These are phyloP conservation scores for Hippocampus comes DNA, from an alignment of 2,113 vertebrate genomes.

Conservation along the genomic window DNA sequence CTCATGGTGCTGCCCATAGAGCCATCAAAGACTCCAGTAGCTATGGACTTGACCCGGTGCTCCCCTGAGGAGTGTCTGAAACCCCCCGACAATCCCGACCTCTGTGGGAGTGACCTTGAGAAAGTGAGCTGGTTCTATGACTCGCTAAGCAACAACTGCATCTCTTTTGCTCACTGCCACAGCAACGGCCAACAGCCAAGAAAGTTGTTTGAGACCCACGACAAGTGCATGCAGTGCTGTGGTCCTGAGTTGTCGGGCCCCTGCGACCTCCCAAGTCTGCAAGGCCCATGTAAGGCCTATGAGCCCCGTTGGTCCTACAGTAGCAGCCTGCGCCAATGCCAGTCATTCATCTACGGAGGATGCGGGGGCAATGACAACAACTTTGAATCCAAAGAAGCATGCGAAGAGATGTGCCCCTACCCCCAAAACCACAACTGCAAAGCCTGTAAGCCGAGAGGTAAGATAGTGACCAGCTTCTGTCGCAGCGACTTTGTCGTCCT, in stretches of 20 bases:
- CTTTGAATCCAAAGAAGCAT: constrained; percentile 89
- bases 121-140: constrained; percentile 90
- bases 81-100: constrained; percentile 75
- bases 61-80: constrained; percentile 80
- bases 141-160: constrained; percentile 87
- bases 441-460: constrained; percentile 84
- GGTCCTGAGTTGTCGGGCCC: constrained; percentile 80
- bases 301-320: constrained; percentile 93
- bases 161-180: constrained; percentile 81
- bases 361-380: constrained; percentile 95
- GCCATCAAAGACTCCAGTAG: constrained; percentile 45
- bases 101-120: constrained; percentile 79
- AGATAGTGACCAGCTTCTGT: constrained; percentile 95
- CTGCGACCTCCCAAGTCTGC: constrained; percentile 83
- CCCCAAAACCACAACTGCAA: constrained; percentile 84
- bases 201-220: constrained; percentile 83
- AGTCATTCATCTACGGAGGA: constrained; percentile 90
- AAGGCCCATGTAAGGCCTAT: constrained; percentile 91
- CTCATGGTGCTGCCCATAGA: constrained; percentile 79
- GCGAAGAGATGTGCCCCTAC: constrained; percentile 89
- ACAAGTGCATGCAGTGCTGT: constrained; percentile 86
- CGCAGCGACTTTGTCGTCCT: constrained; percentile 91
- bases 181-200: constrained; percentile 47
- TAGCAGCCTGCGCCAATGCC: constrained; percentile 79
- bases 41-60: constrained; percentile 77